Percentiles rank a stretch among this genome's conserved stretches.
phyloP scores from a whole-genome alignment of 2,113 vertebrate genomes.

The Oceanodroma tethys region DNA sequence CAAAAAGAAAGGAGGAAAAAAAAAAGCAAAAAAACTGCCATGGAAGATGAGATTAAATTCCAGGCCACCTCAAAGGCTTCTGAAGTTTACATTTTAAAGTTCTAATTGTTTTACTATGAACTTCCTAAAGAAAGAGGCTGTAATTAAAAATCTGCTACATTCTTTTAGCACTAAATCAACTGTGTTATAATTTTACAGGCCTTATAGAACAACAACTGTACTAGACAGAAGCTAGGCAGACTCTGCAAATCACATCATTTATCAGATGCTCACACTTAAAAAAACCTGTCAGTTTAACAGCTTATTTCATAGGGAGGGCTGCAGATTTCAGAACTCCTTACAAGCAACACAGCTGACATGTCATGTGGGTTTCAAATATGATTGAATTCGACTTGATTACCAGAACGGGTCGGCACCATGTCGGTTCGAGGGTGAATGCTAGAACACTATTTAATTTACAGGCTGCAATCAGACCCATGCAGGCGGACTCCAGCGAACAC shows the following conservation, averaged over 20 bases:
- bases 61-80: not conserved
- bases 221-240: not conserved
- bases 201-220: not conserved
- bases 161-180: not conserved
- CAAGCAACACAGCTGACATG: not conserved
- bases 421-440: not conserved
- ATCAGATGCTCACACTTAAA: not conserved
- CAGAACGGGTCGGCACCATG: not conserved
- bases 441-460: not conserved
- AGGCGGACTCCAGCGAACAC: not conserved
- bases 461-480: not conserved
- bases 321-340: not conserved
- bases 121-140: not conserved
- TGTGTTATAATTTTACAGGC: not conserved
- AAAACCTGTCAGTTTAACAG: not conserved
- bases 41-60: not conserved
- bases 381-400: not conserved
- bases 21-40: not conserved
- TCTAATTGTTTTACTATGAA: not conserved
- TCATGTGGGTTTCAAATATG: not conserved
- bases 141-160: not conserved
- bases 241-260: not conserved
- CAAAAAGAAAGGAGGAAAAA: not conserved
- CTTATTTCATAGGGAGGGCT: not conserved
- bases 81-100: not conserved